Evolutionary conservation across 2,888 invertebrate genomes (phyloP).

Genomic region (Monopis laevigella): DNA sequence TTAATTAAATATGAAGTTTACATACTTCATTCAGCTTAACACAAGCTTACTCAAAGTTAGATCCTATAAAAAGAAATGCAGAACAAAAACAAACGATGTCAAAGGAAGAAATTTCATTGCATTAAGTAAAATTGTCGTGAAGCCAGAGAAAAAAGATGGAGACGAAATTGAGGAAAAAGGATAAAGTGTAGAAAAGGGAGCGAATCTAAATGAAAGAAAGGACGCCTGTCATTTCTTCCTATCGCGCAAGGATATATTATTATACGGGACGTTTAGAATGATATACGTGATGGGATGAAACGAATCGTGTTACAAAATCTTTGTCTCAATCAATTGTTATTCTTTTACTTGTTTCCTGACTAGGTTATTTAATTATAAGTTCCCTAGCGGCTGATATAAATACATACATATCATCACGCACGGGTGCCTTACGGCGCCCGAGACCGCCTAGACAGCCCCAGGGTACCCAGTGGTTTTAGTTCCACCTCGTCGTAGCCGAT

Average conservation of each 20-base stretch:
- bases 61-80: too few relatives aligned
- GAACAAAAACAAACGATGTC: conserved; percentile 21
- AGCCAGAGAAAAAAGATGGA: conserved; percentile 33
- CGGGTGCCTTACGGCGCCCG: too few relatives aligned
- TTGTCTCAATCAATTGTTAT: too few relatives aligned
- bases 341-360: too few relatives aligned
- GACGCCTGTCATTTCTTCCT: conserved; percentile 31
- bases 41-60: too few relatives aligned
- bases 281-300: conserved; percentile 30
- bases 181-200: conserved; percentile 32
- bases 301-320: not conserved
- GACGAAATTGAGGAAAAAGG: conserved; percentile 34
- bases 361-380: too few relatives aligned
- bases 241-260: conserved; percentile 32
- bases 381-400: not conserved
- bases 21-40: too few relatives aligned
- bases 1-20: too few relatives aligned
- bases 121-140: conserved; percentile 37
- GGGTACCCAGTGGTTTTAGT: too few relatives aligned
- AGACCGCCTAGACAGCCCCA: too few relatives aligned
- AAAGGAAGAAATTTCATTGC: conserved; percentile 34
- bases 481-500: too few relatives aligned
- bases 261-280: conserved; percentile 31
- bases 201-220: conserved; percentile 40
- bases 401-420: too few relatives aligned